phyloP scores from a whole-genome alignment of 1,140 invertebrate genomes.

The Grapholita molesta region DNA sequence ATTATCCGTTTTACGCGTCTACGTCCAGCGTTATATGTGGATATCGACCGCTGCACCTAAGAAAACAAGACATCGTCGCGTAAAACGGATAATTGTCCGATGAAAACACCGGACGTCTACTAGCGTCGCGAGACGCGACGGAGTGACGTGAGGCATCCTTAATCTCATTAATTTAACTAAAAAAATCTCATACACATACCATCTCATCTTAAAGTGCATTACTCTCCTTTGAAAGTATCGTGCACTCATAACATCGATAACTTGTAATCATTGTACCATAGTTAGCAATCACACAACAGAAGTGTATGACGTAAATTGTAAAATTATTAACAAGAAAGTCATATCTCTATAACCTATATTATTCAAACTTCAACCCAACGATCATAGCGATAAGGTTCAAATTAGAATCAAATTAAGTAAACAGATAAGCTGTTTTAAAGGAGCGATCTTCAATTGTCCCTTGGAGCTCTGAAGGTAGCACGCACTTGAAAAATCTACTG shows the following conservation, averaged over 20 bases:
- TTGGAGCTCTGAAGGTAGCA: slow-evolving; percentile 36
- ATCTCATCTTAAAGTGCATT: neutral
- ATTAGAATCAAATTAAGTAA: neutral
- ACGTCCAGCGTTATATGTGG: too few relatives aligned
- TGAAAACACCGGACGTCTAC: too few relatives aligned
- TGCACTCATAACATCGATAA: slow-evolving; percentile 55
- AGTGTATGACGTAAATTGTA: slow-evolving; percentile 54
- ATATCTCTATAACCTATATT: neutral
- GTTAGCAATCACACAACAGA: slow-evolving; percentile 66
- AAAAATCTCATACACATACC: too few relatives aligned
- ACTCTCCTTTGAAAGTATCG: slow-evolving; percentile 35
- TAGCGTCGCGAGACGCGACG: too few relatives aligned
- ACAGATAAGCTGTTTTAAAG: neutral
- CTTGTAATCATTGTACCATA: slow-evolving; percentile 63
- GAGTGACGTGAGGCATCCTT: too few relatives aligned
- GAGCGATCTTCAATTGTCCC: slow-evolving; percentile 38
- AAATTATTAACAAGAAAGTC: neutral
- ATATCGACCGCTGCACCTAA: too few relatives aligned
- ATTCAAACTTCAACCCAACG: neutral
- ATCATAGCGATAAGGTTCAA: neutral
- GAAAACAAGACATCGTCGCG: too few relatives aligned
- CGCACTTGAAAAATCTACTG: slow-evolving; percentile 37
- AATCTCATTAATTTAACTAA: too few relatives aligned
- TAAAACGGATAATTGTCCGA: too few relatives aligned
- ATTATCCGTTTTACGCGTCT: too few relatives aligned